Evolutionary conservation across 2,797 vertebrate species (phyloP).

Genomic region (Eremophila alpestris): DNA sequence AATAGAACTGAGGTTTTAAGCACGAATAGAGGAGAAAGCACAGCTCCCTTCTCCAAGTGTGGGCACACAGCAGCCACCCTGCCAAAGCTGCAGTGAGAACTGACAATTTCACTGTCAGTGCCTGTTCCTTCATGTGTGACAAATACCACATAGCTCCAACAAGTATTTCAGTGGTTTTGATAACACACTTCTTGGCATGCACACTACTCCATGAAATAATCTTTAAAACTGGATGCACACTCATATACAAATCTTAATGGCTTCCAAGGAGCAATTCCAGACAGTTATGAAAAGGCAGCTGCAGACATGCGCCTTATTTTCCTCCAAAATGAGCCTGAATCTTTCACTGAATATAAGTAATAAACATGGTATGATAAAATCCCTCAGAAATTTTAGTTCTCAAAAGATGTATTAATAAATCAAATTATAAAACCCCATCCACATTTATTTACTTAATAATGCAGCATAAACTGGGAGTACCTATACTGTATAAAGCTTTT

Average conservation of each 20-base stretch:
- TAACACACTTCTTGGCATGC: not conserved
- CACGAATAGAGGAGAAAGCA: not conserved
- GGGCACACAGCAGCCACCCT: not conserved
- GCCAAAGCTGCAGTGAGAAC: not conserved
- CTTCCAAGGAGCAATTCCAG: not conserved
- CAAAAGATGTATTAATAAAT: not conserved
- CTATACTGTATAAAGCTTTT: not conserved
- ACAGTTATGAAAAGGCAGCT: not conserved
- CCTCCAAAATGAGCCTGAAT: not conserved
- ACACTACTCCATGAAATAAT: not conserved
- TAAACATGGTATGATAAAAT: not conserved
- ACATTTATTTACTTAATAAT: not conserved
- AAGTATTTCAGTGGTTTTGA: not conserved
- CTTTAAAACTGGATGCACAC: not conserved
- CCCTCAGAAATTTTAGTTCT: not conserved
- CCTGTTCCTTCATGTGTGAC: not conserved
- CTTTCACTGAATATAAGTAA: not conserved
- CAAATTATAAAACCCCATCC: not conserved
- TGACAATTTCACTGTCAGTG: fast-evolving
- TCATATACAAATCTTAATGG: not conserved
- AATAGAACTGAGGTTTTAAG: not conserved
- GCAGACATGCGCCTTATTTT: not conserved
- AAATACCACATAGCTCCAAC: not conserved
- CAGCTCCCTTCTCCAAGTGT: not conserved
- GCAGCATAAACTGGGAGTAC: not conserved